These are phyloP conservation scores for Stegophylla sp. DNA, from an alignment of 2,888 invertebrate genomes.

Conservation along the genomic window DNA sequence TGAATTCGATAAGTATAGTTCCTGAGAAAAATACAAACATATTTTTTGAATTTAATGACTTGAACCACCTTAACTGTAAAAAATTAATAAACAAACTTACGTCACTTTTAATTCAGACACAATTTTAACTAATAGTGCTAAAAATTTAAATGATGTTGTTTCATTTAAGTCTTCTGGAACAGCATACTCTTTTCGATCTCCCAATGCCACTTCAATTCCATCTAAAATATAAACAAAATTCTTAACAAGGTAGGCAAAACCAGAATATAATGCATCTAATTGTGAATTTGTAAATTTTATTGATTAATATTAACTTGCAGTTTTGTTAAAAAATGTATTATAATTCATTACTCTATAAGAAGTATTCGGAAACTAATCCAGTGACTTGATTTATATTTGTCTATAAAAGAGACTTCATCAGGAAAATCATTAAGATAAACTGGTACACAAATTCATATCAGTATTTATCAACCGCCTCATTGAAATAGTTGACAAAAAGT, in stretches of 20 bases:
- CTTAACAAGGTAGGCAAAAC: neutral
- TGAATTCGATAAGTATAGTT: conserved; percentile 85
- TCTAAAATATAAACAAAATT: conserved; percentile 40
- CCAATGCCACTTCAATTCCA: conserved; percentile 51
- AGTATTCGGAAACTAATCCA: no score
- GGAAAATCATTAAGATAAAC: no score
- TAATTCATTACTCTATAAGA: no score
- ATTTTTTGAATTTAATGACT: neutral
- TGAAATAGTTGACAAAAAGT: no score
- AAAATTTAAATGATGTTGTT: conserved; percentile 73
- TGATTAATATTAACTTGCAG: no score
- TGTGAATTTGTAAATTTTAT: neutral
- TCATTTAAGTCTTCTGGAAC: conserved; percentile 60
- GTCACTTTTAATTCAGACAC: conserved; percentile 82
- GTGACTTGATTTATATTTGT: no score
- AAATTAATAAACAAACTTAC: conserved; percentile 67
- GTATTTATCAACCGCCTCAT: no score
- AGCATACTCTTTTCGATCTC: conserved; percentile 51
- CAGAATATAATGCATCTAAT: neutral
- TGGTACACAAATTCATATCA: no score
- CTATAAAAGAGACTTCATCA: no score
- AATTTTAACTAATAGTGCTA: conserved; percentile 79
- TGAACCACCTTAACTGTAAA: neutral
- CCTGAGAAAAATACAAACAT: conserved; percentile 65
- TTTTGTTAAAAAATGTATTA: no score